Evolutionary conservation across 2,113 vertebrate species (phyloP), one percentile per base, ranked within the genome.

Genomic region (Prionailurus viverrinus): DNA sequence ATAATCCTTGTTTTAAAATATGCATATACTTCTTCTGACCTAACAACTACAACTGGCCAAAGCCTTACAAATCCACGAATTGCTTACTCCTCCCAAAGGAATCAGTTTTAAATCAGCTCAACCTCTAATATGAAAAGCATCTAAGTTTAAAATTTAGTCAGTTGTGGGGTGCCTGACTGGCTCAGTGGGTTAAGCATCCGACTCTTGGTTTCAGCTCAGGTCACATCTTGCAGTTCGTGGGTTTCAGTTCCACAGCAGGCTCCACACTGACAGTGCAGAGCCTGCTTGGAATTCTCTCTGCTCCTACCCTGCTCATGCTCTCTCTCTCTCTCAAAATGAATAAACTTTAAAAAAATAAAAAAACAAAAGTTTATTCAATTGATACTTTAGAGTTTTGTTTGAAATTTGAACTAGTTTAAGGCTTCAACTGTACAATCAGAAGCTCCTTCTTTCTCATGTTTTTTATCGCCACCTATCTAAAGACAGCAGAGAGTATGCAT

Each of bases 371-470:
- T 61, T 61, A 61, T 21, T 61, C 33, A 91, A 51, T 19, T 13
- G 21, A 12, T 58, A 92, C 41, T 92, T 83, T 69, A 86, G 39
- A 94, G 13, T 82, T 88, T 41, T 83, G 83, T 76, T 92, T 58
- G 94, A 78, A 91, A 88, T 27, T 1, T 82, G 76, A 87, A 74
- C 48, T 58, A 94, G 33, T 76, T 81, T 86, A 94, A 79, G 65
- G 29, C 27, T 80, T 86, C 73, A 86, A 31, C 53, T 74, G 36
- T 23, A 80, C n/a, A 11, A 51, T 21, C 48, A 94, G 55, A 91
- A 74, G 58, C 48, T 74, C 81, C 36, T 25, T 69, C 95, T 81
- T 81, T 25, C 23, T 80, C 82, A 13, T 21, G 29, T 27, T 79
- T 88, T 80, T 48, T 36, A 45, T 53, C 29, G 80, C 51, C 58